Conservation (phyloP, 2,888 invertebrate genomes). For the Eupithecia inturbata region DNA sequence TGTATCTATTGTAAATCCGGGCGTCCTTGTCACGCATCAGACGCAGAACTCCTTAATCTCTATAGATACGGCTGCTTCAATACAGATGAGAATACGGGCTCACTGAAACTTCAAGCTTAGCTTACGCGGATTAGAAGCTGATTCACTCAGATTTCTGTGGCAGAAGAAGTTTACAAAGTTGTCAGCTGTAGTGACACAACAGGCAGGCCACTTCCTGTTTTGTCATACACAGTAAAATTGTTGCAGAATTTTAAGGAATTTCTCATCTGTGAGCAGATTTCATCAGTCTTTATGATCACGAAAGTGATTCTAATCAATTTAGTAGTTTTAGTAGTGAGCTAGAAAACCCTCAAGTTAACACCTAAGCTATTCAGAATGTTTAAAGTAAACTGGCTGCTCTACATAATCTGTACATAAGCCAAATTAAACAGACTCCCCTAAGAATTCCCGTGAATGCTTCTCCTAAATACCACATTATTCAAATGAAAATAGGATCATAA, state of each 20-base stretch:
- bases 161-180: neutral
- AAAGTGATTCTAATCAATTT: neutral
- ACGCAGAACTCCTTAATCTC: conserved; percentile 43
- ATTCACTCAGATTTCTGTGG: conserved; percentile 9
- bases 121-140: conserved; percentile 19
- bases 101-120: conserved; percentile 40
- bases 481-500: conserved; percentile 64
- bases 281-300: neutral
- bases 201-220: no score
- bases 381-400: conserved; percentile 21
- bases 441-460: conserved; percentile 45
- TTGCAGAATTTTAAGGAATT: neutral
- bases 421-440: conserved; percentile 59
- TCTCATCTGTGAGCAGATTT: neutral
- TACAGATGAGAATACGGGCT: conserved; percentile 45
- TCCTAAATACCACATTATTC: conserved; percentile 62
- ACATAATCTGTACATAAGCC: conserved; percentile 37
- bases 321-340: neutral
- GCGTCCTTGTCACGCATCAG: conserved; percentile 45
- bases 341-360: neutral
- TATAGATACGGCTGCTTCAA: conserved; percentile 43
- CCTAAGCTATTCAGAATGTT: neutral
- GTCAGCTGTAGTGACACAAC: neutral
- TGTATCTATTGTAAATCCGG: conserved; percentile 41
- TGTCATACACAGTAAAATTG: neutral